Evolutionary conservation across 2,888 invertebrate species (phyloP).

Genomic region (Lumbricus terrestris): DNA sequence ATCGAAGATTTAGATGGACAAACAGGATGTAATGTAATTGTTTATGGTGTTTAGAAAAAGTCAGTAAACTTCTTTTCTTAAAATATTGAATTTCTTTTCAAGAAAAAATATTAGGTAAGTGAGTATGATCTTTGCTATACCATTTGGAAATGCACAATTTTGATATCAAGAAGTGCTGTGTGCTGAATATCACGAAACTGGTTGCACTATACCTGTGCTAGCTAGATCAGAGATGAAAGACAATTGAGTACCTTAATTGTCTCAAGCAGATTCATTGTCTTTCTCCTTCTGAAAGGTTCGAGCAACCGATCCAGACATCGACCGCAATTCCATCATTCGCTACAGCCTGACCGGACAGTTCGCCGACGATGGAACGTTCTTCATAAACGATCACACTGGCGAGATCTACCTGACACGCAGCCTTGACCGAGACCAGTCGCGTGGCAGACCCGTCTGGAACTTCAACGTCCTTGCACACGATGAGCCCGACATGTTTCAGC

Average conservation of each 20-base stretch:
- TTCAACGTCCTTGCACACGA: slow-evolving; percentile 55
- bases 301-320: slow-evolving; percentile 92
- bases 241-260: not conserved
- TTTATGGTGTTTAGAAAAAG: too few species aligned
- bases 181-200: not conserved
- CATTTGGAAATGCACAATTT: too few species aligned
- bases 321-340: slow-evolving; percentile 89
- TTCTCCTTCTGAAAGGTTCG: slow-evolving; percentile 70
- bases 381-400: slow-evolving; percentile 71
- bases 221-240: not conserved
- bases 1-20: too few species aligned
- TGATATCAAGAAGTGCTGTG: not conserved
- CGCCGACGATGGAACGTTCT: slow-evolving; percentile 39
- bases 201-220: not conserved
- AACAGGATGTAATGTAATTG: too few species aligned
- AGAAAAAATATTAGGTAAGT: not conserved
- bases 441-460: slow-evolving; percentile 40
- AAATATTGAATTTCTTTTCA: not conserved
- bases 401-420: slow-evolving; percentile 97
- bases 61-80: not conserved
- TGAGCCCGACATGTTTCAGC: slow-evolving; percentile 46
- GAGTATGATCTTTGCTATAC: too few species aligned
- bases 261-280: not conserved
- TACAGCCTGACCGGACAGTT: slow-evolving; percentile 63
- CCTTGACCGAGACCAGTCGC: slow-evolving; percentile 67